Percentiles rank a stretch among this genome's conserved stretches.
Conservation (phyloP, 1,140 invertebrate genomes). For the Neomicropteryx cornuta region DNA sequence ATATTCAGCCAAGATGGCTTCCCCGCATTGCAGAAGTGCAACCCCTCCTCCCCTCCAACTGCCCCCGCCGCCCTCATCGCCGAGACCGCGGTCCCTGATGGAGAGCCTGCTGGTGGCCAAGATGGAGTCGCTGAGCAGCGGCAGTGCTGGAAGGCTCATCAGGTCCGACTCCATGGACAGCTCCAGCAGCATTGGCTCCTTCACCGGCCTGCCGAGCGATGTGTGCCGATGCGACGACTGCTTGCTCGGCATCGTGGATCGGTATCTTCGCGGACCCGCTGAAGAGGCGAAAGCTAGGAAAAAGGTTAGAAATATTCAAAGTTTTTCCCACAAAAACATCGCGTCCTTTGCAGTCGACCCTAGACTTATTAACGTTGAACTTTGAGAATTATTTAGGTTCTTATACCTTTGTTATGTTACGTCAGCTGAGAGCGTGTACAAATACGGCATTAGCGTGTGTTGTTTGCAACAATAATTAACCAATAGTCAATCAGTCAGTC, state of each 20-base stretch:
- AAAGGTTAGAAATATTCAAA: conserved; percentile 46
- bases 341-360: background rate
- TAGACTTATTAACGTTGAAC: too few species aligned
- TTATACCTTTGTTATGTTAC: too few species aligned
- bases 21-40: conserved; percentile 29
- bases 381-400: too few species aligned
- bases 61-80: conserved; percentile 23
- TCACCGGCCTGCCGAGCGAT: conserved; percentile 54
- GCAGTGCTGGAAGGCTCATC: conserved; percentile 37
- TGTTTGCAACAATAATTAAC: too few species aligned
- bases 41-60: conserved; percentile 23
- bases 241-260: conserved; percentile 66
- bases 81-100: conserved; percentile 57
- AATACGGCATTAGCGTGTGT: too few species aligned
- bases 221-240: conserved; percentile 76
- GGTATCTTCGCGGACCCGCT: conserved; percentile 48
- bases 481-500: too few species aligned
- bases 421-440: too few species aligned
- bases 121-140: conserved; percentile 49
- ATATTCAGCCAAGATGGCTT: conserved; percentile 21
- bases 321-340: conserved; percentile 9
- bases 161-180: conserved; percentile 69
- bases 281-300: conserved; percentile 41
- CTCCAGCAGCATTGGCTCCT: conserved; percentile 58
- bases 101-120: conserved; percentile 64